Base-by-base conservation (phyloP, 2,797 vertebrate species). In the Onychomys leucogaster region DNA sequence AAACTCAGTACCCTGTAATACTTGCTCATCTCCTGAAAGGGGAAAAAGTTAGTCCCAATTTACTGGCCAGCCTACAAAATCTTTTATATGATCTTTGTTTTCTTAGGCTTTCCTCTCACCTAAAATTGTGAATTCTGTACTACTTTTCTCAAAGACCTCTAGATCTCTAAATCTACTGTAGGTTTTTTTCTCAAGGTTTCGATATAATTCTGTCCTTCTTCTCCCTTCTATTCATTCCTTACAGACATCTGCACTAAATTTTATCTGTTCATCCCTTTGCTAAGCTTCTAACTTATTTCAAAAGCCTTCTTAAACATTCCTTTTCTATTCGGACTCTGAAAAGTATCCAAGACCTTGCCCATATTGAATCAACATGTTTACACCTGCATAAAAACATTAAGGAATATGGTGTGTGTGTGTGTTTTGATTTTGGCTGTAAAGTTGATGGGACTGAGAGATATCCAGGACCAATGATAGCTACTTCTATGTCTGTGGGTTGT, bases 11-110 rank as follows among this genome's bases (percentile, higher is more conserved):
- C 37, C 8, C 46, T 73, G 13, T 29, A 29, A 32, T 71, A 13
- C n/a, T 84, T 91, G 43, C 5, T 93, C 11, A 63, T 87, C n/a
- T 96, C 21, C 80, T 93, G 37, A 87, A 93, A 90, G 61, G 34
- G 52, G n/a, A 52, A 55, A 92, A 37, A 86, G n/a, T n/a, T 49
- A 46, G 16, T 34, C 4, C 1, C 9, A 61, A 71, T 69, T 65
- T 65, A 80, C 23, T 90, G 49, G 59, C 29, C 1, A 75, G 52
- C 7, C 37, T 82, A 4, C 43, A 63, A 92, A 78, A 63, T 9
- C 19, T 27, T 23, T 29, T 83, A 23, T 7, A 34, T 27, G 75
- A 34, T 4, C 25, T 29, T 57, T n/a, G 6, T 88, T 95, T 57
- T 46, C 46, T 57, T 67, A 27, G 14, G 21, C 2, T 77, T 19